Conservation (phyloP, 2,797 vertebrate genomes). For the Acrocephalus scirpaceus region DNA sequence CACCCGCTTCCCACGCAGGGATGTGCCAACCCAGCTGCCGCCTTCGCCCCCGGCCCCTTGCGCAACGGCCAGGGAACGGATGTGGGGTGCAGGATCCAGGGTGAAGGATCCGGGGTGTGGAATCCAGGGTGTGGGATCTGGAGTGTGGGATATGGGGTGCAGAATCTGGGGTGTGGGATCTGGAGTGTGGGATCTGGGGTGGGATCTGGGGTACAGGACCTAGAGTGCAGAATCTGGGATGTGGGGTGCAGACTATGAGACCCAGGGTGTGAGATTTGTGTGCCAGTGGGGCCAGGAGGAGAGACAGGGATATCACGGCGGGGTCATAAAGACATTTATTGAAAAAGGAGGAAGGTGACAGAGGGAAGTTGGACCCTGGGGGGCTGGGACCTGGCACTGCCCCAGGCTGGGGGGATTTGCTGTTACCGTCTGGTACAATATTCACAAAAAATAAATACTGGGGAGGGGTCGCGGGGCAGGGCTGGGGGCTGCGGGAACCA, state of each 20-base stretch:
- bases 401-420: not conserved
- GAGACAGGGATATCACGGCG: not conserved
- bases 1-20: not conserved
- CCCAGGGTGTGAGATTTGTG: not conserved
- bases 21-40: not conserved
- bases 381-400: not conserved
- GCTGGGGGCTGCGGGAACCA: not conserved
- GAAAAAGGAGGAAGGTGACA: not conserved
- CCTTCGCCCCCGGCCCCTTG: not conserved
- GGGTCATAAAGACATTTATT: not conserved
- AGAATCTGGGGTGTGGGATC: fast-evolving
- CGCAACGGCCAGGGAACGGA: not conserved
- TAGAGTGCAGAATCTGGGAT: fast-evolving
- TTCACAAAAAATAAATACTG: conserved; percentile 26
- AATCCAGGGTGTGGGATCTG: not conserved
- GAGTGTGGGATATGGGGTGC: not conserved
- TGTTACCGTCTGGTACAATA: not conserved
- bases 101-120: not conserved
- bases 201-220: not conserved
- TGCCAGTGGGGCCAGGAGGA: not conserved
- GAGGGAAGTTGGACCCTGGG: not conserved
- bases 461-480: not conserved
- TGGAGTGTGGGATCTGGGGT: fast-evolving
- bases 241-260: too few relatives aligned
- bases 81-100: not conserved